Percentiles rank a stretch among this genome's conserved stretches.
These are phyloP conservation scores for Larimichthys crocea DNA, from an alignment of 2,113 vertebrate genomes.

Conservation along the genomic window DNA sequence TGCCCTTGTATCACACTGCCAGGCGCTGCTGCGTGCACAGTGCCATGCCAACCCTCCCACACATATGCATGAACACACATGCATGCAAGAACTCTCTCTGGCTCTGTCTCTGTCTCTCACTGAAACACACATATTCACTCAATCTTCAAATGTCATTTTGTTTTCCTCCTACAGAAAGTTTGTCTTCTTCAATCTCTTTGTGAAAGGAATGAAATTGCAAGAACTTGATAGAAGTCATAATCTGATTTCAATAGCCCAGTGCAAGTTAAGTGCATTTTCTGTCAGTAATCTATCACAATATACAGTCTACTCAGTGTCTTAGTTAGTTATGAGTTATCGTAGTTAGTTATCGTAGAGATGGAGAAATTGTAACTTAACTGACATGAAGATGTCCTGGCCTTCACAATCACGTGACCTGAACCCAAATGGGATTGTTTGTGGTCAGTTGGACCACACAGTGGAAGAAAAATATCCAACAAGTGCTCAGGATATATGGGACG, in stretches of 20 bases:
- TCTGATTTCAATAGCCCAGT: neutral
- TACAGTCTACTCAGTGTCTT: neutral
- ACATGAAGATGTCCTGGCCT: too few relatives aligned
- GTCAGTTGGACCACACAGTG: too few relatives aligned
- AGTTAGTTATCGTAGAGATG: neutral
- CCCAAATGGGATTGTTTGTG: too few relatives aligned
- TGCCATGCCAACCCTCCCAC: conserved; percentile 54
- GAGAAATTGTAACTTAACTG: too few relatives aligned
- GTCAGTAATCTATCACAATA: neutral
- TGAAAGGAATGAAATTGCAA: conserved; percentile 25
- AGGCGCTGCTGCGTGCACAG: conserved; percentile 31
- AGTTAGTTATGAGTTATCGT: neutral
- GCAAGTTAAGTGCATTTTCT: neutral
- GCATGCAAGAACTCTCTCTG: neutral
- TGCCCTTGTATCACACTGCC: conserved; percentile 39
- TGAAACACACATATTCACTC: neutral
- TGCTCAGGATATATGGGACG: too few relatives aligned
- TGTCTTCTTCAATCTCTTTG: conserved; percentile 29
- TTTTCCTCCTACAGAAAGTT: conserved; percentile 53
- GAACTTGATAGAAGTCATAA: neutral
- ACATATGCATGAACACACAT: conserved; percentile 21
- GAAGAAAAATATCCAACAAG: too few relatives aligned
- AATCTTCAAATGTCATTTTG: conserved; percentile 19
- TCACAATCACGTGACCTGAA: too few relatives aligned
- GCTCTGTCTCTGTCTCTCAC: neutral